A percentile compares a stretch with the other conserved stretches of the same genome.
Evolutionary conservation across 2,888 invertebrate genomes (phyloP).

Genomic region (Amblyjoppa proteus): DNA sequence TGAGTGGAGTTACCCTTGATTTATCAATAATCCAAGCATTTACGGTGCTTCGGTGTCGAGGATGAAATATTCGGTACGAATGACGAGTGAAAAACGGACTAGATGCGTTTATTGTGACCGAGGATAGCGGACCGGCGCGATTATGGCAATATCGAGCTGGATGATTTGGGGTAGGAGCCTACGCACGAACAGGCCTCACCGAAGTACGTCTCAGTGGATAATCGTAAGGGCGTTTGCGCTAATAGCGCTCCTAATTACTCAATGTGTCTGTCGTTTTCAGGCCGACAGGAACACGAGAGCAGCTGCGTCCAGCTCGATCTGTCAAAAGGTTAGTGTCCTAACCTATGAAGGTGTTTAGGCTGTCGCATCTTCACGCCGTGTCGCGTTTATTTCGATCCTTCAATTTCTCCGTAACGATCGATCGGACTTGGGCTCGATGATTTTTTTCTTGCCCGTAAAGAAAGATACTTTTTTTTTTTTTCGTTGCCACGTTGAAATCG

Average conservation of each 20-base stretch:
- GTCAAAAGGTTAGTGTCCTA: constrained; percentile 85
- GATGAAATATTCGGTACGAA: constrained; percentile 75
- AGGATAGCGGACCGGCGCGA: constrained; percentile 78
- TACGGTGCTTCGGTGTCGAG: constrained; percentile 75
- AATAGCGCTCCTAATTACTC: constrained; percentile 50
- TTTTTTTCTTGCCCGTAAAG: not conserved
- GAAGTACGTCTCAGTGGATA: constrained; percentile 80
- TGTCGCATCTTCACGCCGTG: constrained; percentile 19
- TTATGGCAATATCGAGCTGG: constrained; percentile 87
- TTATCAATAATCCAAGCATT: constrained; percentile 74
- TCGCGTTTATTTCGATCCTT: not conserved
- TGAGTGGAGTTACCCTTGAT: constrained; percentile 72
- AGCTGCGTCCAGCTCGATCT: constrained; percentile 87
- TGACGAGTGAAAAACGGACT: constrained; percentile 74
- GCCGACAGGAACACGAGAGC: constrained; percentile 87
- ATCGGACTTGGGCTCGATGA: not conserved
- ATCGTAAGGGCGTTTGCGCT: constrained; percentile 20
- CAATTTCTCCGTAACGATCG: not conserved
- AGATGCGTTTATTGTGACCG: constrained; percentile 77
- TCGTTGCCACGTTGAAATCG: too few relatives aligned
- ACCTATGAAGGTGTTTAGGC: constrained; percentile 71
- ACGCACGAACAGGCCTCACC: constrained; percentile 84
- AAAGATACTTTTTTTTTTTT: not conserved
- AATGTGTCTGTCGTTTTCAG: constrained; percentile 75
- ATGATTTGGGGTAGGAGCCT: constrained; percentile 85